phyloP scores from a whole-genome alignment of 2,797 vertebrate genomes.

The Enteromius mattozi region DNA sequence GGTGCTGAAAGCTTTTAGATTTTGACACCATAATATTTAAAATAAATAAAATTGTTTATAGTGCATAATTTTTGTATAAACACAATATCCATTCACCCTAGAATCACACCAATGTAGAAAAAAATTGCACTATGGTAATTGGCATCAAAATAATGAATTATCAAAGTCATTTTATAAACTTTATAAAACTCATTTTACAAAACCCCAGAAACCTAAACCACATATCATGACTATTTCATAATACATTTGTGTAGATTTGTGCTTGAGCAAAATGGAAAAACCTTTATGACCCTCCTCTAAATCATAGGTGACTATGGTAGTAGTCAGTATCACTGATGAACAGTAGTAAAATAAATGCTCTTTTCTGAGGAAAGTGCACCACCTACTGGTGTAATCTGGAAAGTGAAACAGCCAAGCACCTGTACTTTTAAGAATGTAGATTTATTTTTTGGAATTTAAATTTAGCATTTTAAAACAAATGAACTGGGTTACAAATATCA shows the following conservation, averaged over 20 bases:
- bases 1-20: no score
- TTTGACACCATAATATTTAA: no score
- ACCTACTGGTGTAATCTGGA: background rate
- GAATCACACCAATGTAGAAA: background rate
- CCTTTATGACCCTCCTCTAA: background rate
- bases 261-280: no score
- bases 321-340: background rate
- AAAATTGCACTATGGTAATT: background rate
- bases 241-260: background rate
- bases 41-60: background rate
- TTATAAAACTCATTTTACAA: no score
- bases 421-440: no score
- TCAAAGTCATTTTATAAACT: no score
- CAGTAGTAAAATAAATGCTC: accelerated
- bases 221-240: background rate
- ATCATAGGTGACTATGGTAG: background rate
- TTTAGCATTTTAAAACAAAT: background rate
- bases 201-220: no score
- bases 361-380: conserved; percentile 8
- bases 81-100: background rate
- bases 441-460: background rate
- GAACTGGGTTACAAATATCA: background rate
- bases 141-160: background rate
- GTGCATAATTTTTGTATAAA: background rate
- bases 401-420: background rate